Conservation (phyloP, 2,888 invertebrate species). For the Athalia cordata region DNA sequence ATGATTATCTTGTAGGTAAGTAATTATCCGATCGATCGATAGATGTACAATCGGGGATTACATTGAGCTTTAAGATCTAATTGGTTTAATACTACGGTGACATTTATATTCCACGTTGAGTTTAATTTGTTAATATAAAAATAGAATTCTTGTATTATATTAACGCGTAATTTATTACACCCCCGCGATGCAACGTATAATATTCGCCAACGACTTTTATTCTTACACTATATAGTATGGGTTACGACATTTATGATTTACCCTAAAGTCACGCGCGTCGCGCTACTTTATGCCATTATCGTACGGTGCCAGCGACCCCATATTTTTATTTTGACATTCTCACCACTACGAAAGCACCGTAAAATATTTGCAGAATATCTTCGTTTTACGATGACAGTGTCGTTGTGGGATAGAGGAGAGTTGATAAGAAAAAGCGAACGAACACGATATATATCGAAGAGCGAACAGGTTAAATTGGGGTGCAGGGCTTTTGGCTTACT, state of each 20-base stretch:
- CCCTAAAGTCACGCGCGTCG: constrained; percentile 10
- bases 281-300: constrained; percentile 21
- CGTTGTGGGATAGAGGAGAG: constrained; percentile 28
- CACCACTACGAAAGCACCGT: constrained; percentile 8
- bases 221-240: not conserved
- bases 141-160: constrained; percentile 4
- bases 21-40: constrained; percentile 30
- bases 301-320: constrained; percentile 9
- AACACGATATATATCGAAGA: constrained; percentile 32
- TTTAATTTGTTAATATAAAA: not conserved
- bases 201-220: constrained; percentile 3
- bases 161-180: not conserved
- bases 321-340: constrained; percentile 39
- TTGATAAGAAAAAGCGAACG: constrained; percentile 19
- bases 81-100: too few species aligned
- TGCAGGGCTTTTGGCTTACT: constrained; percentile 17
- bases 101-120: too few species aligned
- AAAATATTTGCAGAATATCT: constrained; percentile 39
- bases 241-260: constrained; percentile 13
- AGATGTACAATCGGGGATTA: not conserved
- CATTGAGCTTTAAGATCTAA: too few species aligned
- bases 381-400: constrained; percentile 35
- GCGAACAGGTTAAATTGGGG: constrained; percentile 28
- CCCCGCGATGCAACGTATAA: not conserved
- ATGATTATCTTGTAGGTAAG: constrained; percentile 3